phyloP scores from a whole-genome alignment of 2,113 vertebrate genomes.

The Sterrhoptilus dennistouni region DNA sequence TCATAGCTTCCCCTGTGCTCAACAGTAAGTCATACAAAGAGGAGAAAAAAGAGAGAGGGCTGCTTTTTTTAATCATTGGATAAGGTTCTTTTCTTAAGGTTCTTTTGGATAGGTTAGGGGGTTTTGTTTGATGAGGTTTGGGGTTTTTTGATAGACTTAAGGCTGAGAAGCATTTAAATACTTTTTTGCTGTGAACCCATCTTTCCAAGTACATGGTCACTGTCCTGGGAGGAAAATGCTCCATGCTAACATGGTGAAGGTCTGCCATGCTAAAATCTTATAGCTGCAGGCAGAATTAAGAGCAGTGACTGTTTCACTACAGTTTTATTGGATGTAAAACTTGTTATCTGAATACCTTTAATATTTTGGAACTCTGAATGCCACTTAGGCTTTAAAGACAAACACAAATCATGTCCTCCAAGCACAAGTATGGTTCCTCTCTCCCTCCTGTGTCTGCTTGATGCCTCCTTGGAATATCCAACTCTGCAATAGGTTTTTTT shows the following conservation, averaged over 20 bases:
- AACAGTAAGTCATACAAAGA: background rate
- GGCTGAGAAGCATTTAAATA: background rate
- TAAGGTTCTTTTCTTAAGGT: background rate
- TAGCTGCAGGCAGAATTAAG: background rate
- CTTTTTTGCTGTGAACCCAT: background rate
- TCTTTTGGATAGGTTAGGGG: background rate
- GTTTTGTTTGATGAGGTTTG: background rate
- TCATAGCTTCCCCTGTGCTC: background rate
- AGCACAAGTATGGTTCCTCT: background rate
- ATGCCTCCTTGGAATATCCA: background rate
- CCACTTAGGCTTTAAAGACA: background rate
- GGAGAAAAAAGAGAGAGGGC: background rate
- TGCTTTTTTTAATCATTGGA: background rate
- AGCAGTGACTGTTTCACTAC: background rate
- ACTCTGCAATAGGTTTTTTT: background rate
- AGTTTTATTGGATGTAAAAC: background rate
- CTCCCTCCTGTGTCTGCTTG: background rate
- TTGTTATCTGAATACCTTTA: background rate
- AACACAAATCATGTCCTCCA: background rate
- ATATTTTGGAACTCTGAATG: background rate
- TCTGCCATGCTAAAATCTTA: background rate
- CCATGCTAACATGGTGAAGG: rapidly evolving
- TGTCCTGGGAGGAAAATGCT: background rate
- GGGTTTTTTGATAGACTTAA: background rate
- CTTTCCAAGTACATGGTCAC: background rate